A percentile compares a stretch with the other conserved stretches of the same genome.
phyloP scores from a whole-genome alignment of 2,888 invertebrate genomes.

The Clanis bilineata region DNA sequence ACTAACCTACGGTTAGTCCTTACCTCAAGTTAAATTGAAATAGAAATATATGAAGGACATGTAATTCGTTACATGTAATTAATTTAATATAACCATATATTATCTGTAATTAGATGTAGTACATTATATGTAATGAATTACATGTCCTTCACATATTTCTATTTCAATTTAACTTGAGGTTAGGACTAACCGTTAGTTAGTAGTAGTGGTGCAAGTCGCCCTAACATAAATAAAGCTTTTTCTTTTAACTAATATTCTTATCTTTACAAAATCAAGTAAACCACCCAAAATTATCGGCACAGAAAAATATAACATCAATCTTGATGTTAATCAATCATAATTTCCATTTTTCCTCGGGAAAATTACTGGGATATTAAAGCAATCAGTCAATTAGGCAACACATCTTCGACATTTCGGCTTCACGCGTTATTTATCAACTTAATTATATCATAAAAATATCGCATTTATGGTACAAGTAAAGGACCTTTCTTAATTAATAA shows the following conservation, averaged over 20 bases:
- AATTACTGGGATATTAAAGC: slow-evolving; percentile 20
- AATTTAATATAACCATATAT: no score
- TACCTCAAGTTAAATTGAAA: no score
- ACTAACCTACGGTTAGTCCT: no score
- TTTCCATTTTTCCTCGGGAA: slow-evolving; percentile 30
- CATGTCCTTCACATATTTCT: no score
- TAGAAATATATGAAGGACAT: no score
- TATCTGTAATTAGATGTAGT: no score
- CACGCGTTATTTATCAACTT: slow-evolving; percentile 15
- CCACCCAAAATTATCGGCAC: slow-evolving; percentile 17
- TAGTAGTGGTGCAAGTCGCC: no score
- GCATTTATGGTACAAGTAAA: neutral
- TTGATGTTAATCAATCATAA: slow-evolving; percentile 25
- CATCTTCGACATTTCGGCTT: slow-evolving; percentile 33
- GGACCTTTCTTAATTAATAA: slow-evolving; percentile 32
- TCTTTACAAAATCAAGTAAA: neutral
- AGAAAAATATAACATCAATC: slow-evolving; percentile 33
- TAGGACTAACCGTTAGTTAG: no score
- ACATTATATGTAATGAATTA: no score
- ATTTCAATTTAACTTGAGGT: no score
- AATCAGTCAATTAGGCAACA: slow-evolving; percentile 38
- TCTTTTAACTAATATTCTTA: neutral
- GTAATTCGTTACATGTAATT: no score
- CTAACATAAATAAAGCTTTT: neutral
- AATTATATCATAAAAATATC: neutral